A percentile compares a stretch with the other conserved stretches of the same genome.
Conservation (phyloP, 1,140 invertebrate species). For the Scylla paramamosain region DNA sequence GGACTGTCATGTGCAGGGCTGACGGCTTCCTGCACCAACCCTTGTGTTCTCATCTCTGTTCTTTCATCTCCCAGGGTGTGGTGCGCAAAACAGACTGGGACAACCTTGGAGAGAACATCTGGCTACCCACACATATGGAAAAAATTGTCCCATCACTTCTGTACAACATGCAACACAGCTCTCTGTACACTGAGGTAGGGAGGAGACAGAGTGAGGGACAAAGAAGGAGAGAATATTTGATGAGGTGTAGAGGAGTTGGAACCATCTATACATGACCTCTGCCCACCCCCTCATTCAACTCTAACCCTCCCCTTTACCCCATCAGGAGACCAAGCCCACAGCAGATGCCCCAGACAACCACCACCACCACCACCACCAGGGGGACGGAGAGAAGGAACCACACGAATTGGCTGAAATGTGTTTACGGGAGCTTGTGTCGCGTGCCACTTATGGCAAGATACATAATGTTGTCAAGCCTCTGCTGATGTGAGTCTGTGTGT, state of each 20-base stretch:
- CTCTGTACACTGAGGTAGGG: conserved; percentile 69
- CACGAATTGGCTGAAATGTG: conserved; percentile 95
- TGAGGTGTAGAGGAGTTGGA: too few species aligned
- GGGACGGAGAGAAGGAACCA: conserved; percentile 85
- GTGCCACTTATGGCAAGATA: conserved; percentile 97
- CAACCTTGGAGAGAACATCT: conserved; percentile 99
- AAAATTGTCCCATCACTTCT: conserved; percentile 99
- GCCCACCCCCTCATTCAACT: too few species aligned
- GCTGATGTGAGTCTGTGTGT: conserved; percentile 86
- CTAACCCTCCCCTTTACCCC: background rate
- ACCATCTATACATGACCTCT: too few species aligned
- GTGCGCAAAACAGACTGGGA: conserved; percentile 99
- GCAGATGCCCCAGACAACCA: conserved; percentile 69
- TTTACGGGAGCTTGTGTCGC: conserved; percentile 94
- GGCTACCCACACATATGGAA: conserved; percentile 99
- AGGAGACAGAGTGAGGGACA: too few species aligned
- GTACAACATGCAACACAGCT: conserved; percentile 89
- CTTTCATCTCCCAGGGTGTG: conserved; percentile 91
- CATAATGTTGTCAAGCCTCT: conserved; percentile 93
- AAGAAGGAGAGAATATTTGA: too few species aligned
- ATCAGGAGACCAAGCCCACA: conserved; percentile 56
- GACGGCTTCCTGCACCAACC: conserved; percentile 63
- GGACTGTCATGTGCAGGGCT: too few species aligned
- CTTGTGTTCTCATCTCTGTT: too few species aligned
- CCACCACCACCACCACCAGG: conserved; percentile 50